A percentile compares a stretch with the other conserved stretches of the same genome.
Evolutionary conservation across 2,113 vertebrate genomes (phyloP).

Genomic region (Anhinga anhinga): DNA sequence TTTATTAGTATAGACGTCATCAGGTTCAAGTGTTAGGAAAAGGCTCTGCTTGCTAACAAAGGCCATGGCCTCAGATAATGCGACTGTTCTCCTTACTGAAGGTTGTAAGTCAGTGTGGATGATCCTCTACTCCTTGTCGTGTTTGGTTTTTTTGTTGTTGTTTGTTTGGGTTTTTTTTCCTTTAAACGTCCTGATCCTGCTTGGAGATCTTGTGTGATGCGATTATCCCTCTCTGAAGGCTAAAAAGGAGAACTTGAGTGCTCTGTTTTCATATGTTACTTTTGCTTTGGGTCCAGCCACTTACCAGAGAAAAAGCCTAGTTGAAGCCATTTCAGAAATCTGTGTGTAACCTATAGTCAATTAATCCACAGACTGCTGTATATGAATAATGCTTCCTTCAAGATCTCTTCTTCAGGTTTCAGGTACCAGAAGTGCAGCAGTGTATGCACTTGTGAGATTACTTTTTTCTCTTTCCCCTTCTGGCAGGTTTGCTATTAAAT

Average conservation of each 20-base stretch:
- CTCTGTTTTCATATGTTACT: not conserved
- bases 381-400: not conserved
- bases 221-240: not conserved
- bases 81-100: not conserved
- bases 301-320: not conserved
- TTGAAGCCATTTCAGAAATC: not conserved
- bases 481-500: not conserved
- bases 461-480: not conserved
- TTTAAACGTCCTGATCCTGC: not conserved
- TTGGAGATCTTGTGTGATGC: not conserved
- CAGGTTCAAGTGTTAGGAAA: slow-evolving; percentile 53
- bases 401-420: not conserved
- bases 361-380: not conserved
- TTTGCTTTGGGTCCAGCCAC: not conserved
- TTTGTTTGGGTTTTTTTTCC: not conserved
- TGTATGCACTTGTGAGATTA: not conserved
- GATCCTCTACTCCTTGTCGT: not conserved
- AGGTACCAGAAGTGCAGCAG: not conserved
- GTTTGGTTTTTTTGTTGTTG: no score
- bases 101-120: not conserved
- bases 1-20: slow-evolving; percentile 55
- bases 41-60: slow-evolving; percentile 11
- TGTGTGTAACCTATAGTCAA: not conserved
- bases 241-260: not conserved
- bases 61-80: not conserved